Base-by-base conservation (phyloP, 2,888 invertebrate species). In the Nomada ferruginata region DNA sequence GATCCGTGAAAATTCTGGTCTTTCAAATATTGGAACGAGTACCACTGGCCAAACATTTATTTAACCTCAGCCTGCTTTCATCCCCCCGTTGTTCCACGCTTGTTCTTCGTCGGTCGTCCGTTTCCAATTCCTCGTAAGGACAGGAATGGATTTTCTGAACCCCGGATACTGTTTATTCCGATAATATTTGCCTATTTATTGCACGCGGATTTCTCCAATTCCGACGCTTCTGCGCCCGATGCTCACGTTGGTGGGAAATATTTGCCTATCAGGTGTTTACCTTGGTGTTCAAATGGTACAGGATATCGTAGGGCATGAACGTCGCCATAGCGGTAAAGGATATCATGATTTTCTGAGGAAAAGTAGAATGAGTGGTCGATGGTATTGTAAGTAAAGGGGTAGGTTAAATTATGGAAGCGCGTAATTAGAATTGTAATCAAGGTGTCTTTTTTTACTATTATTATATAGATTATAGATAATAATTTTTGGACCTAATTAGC, bases 1-100 rank as follows among this genome's bases (percentile, higher is more conserved):
- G 86, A 83, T 83, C 69, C 82, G 83, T 65, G 76, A 77, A 85
- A 87, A 87, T 86, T 79, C 88, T 64, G 29, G 61, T 61, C 52
- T 77, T 82, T 81, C 85, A 79, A 84, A 87, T 86, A 87, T 87
- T 85, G 82, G 63, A 79, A 68, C 82, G 77, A 76, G 42, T 76
- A 75, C 79, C 80, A 65, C 74, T 44, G 79, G 55, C 26, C 79
- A 87, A 87, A 87, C 80, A 84, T 87, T 87, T 87, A 82, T 84
- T 85, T 82, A 87, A 77, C 82, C 76, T 64, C 63, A 44, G 26
- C 42, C 44, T 50, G 13, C 53, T 44, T 20, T 29, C 44, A n/a
- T 7, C 18, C 36, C 20, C 18, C n/a, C 2, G 29, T 20, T 23
- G 26, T 15, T 15, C 7, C 23, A 2, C 15, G 9, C 7, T 36